A percentile compares a stretch with the other conserved stretches of the same genome.
Conservation (phyloP, 2,113 vertebrate genomes). For the Mustela nigripes region DNA sequence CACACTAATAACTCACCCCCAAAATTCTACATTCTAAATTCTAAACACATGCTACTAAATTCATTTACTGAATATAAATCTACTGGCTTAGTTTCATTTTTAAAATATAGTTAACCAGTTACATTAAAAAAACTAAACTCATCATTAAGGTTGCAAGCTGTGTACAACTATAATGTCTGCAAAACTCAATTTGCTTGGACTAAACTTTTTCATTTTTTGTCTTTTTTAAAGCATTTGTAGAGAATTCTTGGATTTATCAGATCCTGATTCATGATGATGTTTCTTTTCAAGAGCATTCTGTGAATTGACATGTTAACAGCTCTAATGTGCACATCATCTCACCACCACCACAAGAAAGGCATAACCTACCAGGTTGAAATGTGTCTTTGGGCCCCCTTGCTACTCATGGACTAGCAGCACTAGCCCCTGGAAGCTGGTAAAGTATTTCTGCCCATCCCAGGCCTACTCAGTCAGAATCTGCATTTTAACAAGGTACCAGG, state of each 20-base stretch:
- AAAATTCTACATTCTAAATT: constrained; percentile 31
- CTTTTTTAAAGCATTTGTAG: not conserved
- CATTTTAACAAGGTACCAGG: not conserved
- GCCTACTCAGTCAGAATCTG: not conserved
- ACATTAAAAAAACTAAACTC: constrained; percentile 42
- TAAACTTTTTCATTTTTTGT: constrained; percentile 10
- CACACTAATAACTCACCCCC: constrained; percentile 29
- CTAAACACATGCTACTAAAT: not conserved
- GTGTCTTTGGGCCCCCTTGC: not conserved
- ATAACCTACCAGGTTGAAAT: not conserved
- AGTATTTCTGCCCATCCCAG: not conserved
- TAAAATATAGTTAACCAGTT: not conserved
- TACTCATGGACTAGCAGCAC: not conserved
- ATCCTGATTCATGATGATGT: not conserved
- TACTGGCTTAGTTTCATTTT: constrained; percentile 4
- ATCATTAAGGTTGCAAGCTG: not conserved
- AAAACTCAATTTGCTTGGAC: constrained; percentile 25
- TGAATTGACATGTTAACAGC: not conserved
- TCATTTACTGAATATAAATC: not conserved
- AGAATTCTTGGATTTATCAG: not conserved
- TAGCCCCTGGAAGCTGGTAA: not conserved
- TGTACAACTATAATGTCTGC: not conserved
- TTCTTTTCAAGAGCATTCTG: not conserved
- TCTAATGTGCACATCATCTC: not conserved
- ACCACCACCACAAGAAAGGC: not conserved